Evolutionary conservation across 2,888 invertebrate species (phyloP), one percentile per base, ranked within the genome.

Genomic region (Fabriciana adippe): DNA sequence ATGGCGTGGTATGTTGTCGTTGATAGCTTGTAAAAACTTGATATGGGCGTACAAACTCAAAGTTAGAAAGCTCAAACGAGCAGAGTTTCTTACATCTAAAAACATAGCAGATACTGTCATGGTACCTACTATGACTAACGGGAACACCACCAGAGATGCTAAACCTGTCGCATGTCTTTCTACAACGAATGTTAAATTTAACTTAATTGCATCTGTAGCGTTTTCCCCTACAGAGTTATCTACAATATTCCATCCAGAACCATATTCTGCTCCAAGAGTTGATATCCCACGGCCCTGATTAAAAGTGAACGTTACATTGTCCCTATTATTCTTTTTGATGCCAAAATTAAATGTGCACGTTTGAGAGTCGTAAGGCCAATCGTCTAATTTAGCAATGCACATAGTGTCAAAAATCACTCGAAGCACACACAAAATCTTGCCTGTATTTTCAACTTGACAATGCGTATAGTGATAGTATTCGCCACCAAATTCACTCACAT

Each of bases 351-450:
- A 63, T 0, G 69, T 69, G 55, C 87, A 87, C 15, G 74, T 73
- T 60, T 83, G 80, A 0, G 71, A 66, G 35, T 84, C 82, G 55
- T 80, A 81, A 0, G 87, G 81, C 84, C 86, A 87, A 11, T 83
- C 71, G 0, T 48, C 73, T 0, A 84, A 63, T n/a, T 80, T 76
- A 0, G 78, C 68, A 1, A 48, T 64, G 57, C 87, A 86, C 0
- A 26, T 57, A 0, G 75, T 69, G 1, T 66, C 41, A 16, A 74
- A 66, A 0, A 45, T 31, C 0, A 66, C 1, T 1, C 55, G 73
- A 0, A 70, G 50, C 0, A 68, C 14, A 21, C 82, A 82, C 0
- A 6, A 0, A 0, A 83, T 71, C 0, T 15, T 0, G 0, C 86
- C 86, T 8, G 14, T 56, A 15, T 62, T 65, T 0, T 41, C 54